A percentile compares a stretch with the other conserved stretches of the same genome.
phyloP scores from a whole-genome alignment of 2,888 invertebrate species.

The Crossocerus cetratus region DNA sequence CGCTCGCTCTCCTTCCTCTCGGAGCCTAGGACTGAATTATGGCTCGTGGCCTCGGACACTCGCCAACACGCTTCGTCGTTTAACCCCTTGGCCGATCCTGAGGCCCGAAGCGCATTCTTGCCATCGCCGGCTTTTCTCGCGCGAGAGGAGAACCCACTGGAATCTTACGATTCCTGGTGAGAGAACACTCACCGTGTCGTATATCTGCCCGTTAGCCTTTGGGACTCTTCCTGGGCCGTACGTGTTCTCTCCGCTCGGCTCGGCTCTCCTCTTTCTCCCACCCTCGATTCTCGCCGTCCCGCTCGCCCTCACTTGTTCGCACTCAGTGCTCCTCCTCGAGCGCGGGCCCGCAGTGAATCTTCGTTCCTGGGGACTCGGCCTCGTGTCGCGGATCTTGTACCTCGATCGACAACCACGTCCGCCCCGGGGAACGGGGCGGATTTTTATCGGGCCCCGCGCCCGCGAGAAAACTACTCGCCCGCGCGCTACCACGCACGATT shows the following conservation, averaged over 20 bases:
- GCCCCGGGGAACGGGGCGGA: background rate
- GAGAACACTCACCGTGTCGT: slow-evolving; percentile 37
- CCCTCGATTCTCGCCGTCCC: background rate
- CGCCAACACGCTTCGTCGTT: slow-evolving; percentile 75
- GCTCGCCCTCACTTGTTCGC: background rate
- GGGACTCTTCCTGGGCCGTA: slow-evolving; percentile 5
- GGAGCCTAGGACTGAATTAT: slow-evolving; percentile 69
- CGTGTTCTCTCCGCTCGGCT: slow-evolving; percentile 11
- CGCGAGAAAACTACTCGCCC: background rate
- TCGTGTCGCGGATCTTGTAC: slow-evolving; percentile 10
- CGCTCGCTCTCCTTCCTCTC: slow-evolving; percentile 49
- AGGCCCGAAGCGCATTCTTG: slow-evolving; percentile 66
- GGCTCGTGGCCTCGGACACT: slow-evolving; percentile 69
- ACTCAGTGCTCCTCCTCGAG: background rate
- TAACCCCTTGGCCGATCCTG: slow-evolving; percentile 70
- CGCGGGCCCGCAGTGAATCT: background rate
- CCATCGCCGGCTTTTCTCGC: slow-evolving; percentile 63
- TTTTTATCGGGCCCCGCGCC: background rate
- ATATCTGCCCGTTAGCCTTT: slow-evolving; percentile 11
- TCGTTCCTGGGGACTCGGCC: background rate
- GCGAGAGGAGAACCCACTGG: slow-evolving; percentile 26
- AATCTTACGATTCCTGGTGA: slow-evolving; percentile 55
- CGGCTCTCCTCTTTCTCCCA: background rate
- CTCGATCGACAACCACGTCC: slow-evolving; percentile 10
- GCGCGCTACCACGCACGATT: background rate